Percentiles rank a stretch among this genome's conserved stretches.
Conservation (phyloP, 1,140 invertebrate species). For the Whitmania pigra region DNA sequence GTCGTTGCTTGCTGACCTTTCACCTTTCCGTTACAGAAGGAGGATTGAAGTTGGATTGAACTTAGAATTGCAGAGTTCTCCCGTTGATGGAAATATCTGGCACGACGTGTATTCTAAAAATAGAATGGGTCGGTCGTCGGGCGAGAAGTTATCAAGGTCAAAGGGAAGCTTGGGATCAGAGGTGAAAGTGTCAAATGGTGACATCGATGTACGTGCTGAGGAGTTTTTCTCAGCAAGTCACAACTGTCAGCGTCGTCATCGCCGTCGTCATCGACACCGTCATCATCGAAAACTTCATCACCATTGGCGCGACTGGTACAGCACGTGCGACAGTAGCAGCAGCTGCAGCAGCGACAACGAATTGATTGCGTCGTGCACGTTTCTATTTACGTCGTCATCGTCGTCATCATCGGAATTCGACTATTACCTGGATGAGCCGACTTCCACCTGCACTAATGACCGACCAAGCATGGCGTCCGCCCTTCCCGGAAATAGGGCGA, state of each 20-base stretch:
- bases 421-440: conserved; percentile 6
- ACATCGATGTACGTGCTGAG: background rate
- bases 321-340: background rate
- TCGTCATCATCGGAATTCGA: conserved; percentile 8
- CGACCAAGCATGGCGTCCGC: no score
- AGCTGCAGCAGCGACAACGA: conserved; percentile 11
- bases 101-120: background rate
- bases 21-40: background rate
- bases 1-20: background rate
- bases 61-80: background rate
- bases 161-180: background rate
- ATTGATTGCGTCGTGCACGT: background rate
- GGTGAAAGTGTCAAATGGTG: background rate
- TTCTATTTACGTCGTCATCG: background rate
- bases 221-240: background rate
- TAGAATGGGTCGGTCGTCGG: no score
- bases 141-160: background rate
- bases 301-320: background rate
- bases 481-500: no score
- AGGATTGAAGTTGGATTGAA: background rate
- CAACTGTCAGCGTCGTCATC: background rate
- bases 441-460: no score
- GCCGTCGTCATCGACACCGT: background rate
- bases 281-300: background rate
- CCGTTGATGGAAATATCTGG: background rate